These are phyloP conservation scores for Pseudolaguvia tuberculata DNA, from an alignment of 2,113 vertebrate species.

Conservation along the genomic window DNA sequence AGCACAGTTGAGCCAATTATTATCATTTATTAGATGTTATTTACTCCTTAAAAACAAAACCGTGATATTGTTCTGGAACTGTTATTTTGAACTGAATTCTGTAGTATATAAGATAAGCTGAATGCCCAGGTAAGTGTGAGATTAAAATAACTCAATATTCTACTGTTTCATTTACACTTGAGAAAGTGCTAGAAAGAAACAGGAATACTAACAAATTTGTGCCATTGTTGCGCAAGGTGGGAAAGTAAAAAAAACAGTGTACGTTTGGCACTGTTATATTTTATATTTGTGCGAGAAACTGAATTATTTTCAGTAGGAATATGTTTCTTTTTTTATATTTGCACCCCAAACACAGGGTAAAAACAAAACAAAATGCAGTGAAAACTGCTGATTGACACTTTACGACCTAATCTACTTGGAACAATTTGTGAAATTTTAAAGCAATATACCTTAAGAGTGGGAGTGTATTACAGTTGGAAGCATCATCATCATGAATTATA, in stretches of 20 bases:
- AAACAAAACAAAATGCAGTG: neutral
- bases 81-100: neutral
- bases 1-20: neutral
- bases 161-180: neutral
- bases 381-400: too few relatives aligned
- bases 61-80: neutral
- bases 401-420: too few relatives aligned
- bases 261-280: neutral
- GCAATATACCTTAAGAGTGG: neutral
- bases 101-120: neutral
- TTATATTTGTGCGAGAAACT: neutral
- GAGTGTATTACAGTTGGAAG: neutral
- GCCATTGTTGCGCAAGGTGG: neutral
- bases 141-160: neutral
- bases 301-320: neutral
- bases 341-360: neutral
- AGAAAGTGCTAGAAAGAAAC: neutral
- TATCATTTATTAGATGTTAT: neutral
- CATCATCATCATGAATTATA: neutral
- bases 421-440: neutral
- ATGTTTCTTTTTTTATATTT: neutral
- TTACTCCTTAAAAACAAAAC: neutral
- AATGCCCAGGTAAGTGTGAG: slow-evolving; percentile 19
- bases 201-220: neutral
- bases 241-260: neutral